Evolutionary conservation across 2,888 invertebrate genomes (phyloP).

Genomic region (Andricus quercusramuli): DNA sequence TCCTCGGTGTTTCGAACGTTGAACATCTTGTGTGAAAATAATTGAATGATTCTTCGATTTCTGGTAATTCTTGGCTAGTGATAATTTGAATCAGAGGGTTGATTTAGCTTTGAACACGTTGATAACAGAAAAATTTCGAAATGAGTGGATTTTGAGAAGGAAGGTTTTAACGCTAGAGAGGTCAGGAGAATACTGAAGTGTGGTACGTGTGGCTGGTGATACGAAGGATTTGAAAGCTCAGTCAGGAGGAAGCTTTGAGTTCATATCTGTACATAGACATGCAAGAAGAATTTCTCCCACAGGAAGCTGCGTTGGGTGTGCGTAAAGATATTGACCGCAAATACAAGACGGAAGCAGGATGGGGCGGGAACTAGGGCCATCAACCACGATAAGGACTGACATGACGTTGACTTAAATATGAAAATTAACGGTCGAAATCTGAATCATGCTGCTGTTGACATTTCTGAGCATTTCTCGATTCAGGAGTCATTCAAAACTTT

Average conservation of each 20-base stretch:
- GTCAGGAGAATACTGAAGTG: conserved; percentile 9
- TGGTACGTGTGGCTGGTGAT: not conserved
- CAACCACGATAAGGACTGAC: conserved; percentile 9
- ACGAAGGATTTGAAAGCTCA: not conserved
- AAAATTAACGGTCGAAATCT: not conserved
- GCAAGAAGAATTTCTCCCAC: not conserved
- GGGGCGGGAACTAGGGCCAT: conserved; percentile 12
- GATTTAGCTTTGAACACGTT: not conserved
- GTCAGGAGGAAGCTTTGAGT: conserved; percentile 1
- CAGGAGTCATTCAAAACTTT: too few species aligned
- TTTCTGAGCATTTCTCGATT: not conserved
- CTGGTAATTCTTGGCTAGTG: not conserved
- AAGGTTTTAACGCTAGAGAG: not conserved
- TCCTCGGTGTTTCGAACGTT: not conserved
- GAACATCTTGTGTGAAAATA: not conserved
- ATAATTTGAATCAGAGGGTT: not conserved
- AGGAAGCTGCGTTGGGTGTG: conserved; percentile 27
- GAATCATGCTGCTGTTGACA: not conserved
- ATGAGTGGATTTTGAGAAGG: not conserved
- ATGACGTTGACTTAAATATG: not conserved
- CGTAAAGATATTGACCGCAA: conserved; percentile 30
- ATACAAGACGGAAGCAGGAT: conserved; percentile 32
- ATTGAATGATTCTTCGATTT: not conserved
- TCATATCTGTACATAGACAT: conserved; percentile 1
- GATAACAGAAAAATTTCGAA: not conserved